Evolutionary conservation across 2,888 invertebrate genomes (phyloP), one percentile per base, ranked within the genome.

Genomic region (Coenonympha arcania): DNA sequence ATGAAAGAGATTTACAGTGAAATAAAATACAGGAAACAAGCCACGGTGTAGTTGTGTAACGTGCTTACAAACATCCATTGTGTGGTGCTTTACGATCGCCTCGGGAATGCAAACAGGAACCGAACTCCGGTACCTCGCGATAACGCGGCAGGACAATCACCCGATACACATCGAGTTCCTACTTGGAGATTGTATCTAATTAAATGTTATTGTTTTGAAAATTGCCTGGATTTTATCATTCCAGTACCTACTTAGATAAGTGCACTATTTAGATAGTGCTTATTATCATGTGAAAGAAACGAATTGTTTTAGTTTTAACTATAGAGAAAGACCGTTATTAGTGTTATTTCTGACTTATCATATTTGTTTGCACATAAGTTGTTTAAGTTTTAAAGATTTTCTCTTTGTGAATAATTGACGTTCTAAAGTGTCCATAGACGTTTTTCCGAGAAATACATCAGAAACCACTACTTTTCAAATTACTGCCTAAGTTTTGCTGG

Each of bases 21-120:
- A 44, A 33, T 33, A 22, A 33, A 49, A 39, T 16, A 16, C 43
- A 39, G 49, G 42, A 44, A 49, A 31, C 39, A 43, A 34, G 24
- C 16, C 8, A 34, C 9, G 9, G 22, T 20, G 5, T 5, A 13
- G 11, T 19, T n/a, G 19, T 36, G 11, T 39, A n/a, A 39, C 37
- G 48, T 41, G 47, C 37, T 49, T 48, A 53, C 50, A 52, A 55
- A 44, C 56, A 48, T 44, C 71, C 63, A 79, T 79, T 79, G 80
- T 79, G 73, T 62, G 49, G 40, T 56, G 58, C 73, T 54, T 79
- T 76, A 79, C 69, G 70, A 68, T 59, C 61, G 59, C 55, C 52
- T 47, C 49, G 26, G 78, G 79, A 78, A 80, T 79, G 80, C 77
- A 76, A 79, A 76, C 76, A 79, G 78, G 79, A 77, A 79, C 69